Base-by-base conservation (phyloP, 2,797 vertebrate genomes). In the Rhynchonycteris naso region DNA sequence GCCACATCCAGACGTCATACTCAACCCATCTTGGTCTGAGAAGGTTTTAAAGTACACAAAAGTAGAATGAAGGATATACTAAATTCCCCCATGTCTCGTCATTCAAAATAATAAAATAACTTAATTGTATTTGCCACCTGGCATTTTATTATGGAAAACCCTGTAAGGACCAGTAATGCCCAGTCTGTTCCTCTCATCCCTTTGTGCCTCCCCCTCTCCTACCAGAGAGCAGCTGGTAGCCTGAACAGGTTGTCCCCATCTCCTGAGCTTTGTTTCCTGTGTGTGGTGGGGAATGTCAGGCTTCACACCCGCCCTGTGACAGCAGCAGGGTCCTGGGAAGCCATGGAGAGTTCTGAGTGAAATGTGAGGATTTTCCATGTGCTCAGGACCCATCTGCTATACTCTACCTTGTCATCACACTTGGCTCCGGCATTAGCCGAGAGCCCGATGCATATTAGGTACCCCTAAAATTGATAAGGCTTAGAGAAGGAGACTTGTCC, bases 121-220 rank as follows among this genome's bases (percentile, higher is more conserved):
- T 52, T 21, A 35, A 47, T 65, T 71, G 35, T 56, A 12, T 26
- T 80, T 95, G 43, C 91, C 75, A 14, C 61, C 79, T 84, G 89
- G 65, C 24, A 74, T 74, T 95, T 92, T 92, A 76, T 87, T 82
- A 83, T 65, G 54, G 38, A 78, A 65, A 72, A 75, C 52, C 19
- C 79, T 28, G 0, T 28, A 24, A 75, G 50, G n/a, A 47, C 28
- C 30, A 38, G 52, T 43, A 22, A 59, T 6, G 33, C 26, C 38
- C 63, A 19, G n/a, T 16, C 4, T 52, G 16, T 3, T 22, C 38
- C 54, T 24, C 50, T n/a, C 14, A 10, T 2, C 13, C 21, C 18
- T 14, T 24, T 2, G 19, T 12, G 11, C 8, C 19, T 14, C 22
- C 4, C 8, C 19, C 12, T 15, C 33, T 33, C 66, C 33, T 30